Evolutionary conservation across 1,140 invertebrate genomes (phyloP).

Genomic region (Cyrtorhinus lividipennis): DNA sequence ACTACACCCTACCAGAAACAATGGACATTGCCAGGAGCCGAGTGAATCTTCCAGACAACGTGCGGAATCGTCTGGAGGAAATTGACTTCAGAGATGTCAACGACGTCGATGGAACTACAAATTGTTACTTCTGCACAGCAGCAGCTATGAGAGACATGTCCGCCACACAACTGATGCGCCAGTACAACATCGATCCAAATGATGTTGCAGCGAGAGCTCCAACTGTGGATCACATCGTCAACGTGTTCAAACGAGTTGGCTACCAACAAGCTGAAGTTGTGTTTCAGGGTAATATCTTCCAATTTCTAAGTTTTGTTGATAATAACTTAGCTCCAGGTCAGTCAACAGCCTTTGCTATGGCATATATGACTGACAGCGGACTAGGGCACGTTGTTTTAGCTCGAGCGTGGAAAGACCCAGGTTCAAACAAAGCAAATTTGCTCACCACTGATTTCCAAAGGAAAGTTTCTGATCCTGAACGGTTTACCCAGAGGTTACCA

Average conservation of each 20-base stretch:
- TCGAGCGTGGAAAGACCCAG: constrained; percentile 5
- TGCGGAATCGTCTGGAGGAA: background rate
- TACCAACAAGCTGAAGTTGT: background rate
- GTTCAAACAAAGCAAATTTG: background rate
- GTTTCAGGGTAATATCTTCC: background rate
- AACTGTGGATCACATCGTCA: background rate
- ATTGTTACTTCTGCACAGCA: constrained; percentile 10
- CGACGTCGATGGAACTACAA: constrained; percentile 9
- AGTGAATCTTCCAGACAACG: background rate
- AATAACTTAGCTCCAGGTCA: background rate
- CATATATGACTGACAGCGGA: background rate
- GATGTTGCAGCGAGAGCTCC: background rate
- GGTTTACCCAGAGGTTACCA: constrained; percentile 1
- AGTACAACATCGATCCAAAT: background rate
- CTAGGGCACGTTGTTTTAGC: background rate
- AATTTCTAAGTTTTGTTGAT: background rate
- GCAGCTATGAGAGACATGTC: constrained; percentile 8
- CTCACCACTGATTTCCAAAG: constrained; percentile 5
- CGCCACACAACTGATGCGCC: background rate
- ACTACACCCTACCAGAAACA: background rate
- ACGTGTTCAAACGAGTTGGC: background rate
- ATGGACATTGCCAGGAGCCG: background rate
- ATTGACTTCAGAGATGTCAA: constrained; percentile 11
- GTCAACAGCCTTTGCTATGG: background rate
- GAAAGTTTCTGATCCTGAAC: background rate